These are phyloP conservation scores for Coracias cyanogaster DNA, from an alignment of 2,797 vertebrate species.

Conservation along the genomic window DNA sequence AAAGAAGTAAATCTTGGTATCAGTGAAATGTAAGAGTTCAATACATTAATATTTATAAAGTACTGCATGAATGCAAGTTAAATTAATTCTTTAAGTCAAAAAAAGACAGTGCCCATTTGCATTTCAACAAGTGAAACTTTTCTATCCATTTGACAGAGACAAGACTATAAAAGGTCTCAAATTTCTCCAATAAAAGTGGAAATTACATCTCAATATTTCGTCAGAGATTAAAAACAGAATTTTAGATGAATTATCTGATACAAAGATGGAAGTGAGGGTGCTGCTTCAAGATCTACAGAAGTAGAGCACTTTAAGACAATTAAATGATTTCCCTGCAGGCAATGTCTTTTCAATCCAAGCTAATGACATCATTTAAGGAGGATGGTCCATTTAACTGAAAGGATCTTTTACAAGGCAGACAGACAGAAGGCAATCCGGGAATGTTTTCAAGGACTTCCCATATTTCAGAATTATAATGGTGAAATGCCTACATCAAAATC, in stretches of 20 bases:
- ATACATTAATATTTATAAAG: constrained; percentile 69
- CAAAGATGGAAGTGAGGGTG: constrained; percentile 78
- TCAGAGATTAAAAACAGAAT: constrained; percentile 77
- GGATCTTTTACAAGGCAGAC: constrained; percentile 83
- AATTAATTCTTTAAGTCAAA: constrained; percentile 66
- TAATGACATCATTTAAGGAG: constrained; percentile 87
- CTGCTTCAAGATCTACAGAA: constrained; percentile 79
- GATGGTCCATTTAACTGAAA: constrained; percentile 88
- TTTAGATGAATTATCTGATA: constrained; percentile 80
- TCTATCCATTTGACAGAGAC: constrained; percentile 51
- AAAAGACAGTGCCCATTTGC: constrained; percentile 37
- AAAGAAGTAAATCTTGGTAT: background rate
- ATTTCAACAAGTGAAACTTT: constrained; percentile 71
- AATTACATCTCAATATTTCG: constrained; percentile 78
- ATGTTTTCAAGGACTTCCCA: constrained; percentile 82
- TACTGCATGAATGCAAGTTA: constrained; percentile 56
- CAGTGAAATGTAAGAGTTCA: constrained; percentile 32
- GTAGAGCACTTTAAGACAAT: constrained; percentile 85
- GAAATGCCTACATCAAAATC: constrained; percentile 83
- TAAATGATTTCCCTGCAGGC: constrained; percentile 85
- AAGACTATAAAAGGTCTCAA: constrained; percentile 68
- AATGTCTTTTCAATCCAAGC: constrained; percentile 85
- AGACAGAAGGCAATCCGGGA: constrained; percentile 85
- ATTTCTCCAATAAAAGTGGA: constrained; percentile 74
- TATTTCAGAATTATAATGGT: constrained; percentile 85